Evolutionary conservation across 53 echinoderm and acorn worm genomes (phyloP).

Genomic region (Stichopus horrens): DNA sequence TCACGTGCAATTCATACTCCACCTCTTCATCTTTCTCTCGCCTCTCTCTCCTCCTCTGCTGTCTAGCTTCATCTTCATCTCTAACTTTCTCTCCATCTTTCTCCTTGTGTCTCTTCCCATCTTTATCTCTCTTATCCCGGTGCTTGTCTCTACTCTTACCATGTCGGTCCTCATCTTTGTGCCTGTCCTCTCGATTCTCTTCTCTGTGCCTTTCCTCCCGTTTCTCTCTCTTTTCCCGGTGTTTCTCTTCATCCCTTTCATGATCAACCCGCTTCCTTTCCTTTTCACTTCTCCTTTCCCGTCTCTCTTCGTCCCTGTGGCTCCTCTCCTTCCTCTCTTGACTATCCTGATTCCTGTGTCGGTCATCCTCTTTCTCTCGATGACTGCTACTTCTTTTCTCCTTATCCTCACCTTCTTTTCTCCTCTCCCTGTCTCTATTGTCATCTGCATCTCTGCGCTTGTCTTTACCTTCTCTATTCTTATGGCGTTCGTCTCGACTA

Average conservation of each 20-base stretch:
- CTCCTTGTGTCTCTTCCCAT: constrained; percentile 34
- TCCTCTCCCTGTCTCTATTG: constrained; percentile 25
- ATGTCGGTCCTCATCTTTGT: constrained; percentile 26
- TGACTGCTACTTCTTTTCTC: constrained; percentile 11
- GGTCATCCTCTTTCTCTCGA: constrained; percentile 13
- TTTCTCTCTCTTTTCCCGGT: constrained; percentile 41
- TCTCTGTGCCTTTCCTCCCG: constrained; percentile 36
- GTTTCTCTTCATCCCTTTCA: constrained; percentile 11
- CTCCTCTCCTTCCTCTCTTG: constrained; percentile 43
- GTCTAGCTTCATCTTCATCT: not conserved
- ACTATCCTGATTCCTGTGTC: constrained; percentile 6
- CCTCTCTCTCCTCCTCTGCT: not conserved
- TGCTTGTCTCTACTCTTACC: constrained; percentile 38
- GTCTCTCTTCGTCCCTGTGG: constrained; percentile 8
- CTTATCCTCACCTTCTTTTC: not conserved
- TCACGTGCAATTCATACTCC: too few relatives aligned
- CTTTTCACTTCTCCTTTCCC: constrained; percentile 41
- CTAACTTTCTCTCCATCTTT: constrained; percentile 53
- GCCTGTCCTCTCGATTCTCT: constrained; percentile 8
- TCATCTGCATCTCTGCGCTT: constrained; percentile 24
- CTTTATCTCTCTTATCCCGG: constrained; percentile 49
- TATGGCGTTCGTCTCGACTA: not conserved
- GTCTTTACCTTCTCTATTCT: constrained; percentile 45
- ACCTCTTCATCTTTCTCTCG: not conserved
- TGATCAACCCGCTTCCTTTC: constrained; percentile 18